Base-by-base conservation (phyloP, 2,113 vertebrate species). In the Vanacampus margaritifer region DNA sequence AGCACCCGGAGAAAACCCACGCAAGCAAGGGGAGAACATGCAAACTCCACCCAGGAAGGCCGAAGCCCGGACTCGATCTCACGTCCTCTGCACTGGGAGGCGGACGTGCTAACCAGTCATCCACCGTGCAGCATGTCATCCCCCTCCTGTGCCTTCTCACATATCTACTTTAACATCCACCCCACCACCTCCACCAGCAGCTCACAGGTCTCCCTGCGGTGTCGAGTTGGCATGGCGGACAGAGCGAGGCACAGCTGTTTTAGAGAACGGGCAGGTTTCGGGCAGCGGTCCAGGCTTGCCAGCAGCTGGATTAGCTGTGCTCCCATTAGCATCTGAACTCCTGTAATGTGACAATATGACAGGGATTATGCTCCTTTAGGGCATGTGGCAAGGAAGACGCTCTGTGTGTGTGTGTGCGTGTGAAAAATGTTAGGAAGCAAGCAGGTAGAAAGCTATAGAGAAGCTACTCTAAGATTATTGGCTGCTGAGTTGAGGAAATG, bases 271-370 rank as follows among this genome's bases (percentile, higher is more conserved):
- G 79, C 69, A 50, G 75, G 74, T 74, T 43, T 24, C 48, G 76
- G 84, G 81, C 84, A 84, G 36, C 0, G 39, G 72, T 80, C 84
- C 87, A 89, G 74, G 65, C 60, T 80, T 48, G 77, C 82, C 76
- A 13, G 76, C 88, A 87, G 87, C 89, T 90, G 87, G 86, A 90
- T 90, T 90, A 89, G 83, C 79, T 65, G 70, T 64, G 77, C 68
- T 76, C 72, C 81, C 78, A 87, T 90, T 90, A 89, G 84, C 87
- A 85, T 85, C 79, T 91, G 88, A 89, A 86, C 85, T 86, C 79
- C 78, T 79, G 86, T 90, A 89, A 89, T 87, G 68, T 85, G 86
- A 89, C 88, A 91, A 86, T 90, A 87, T 90, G 88, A 86, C 82
- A 87, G 67, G 80, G 86, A 89, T 88, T 87, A 87, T 74, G 79